Conservation (phyloP, 2,113 vertebrate genomes). For the Oncorhynchus keta region DNA sequence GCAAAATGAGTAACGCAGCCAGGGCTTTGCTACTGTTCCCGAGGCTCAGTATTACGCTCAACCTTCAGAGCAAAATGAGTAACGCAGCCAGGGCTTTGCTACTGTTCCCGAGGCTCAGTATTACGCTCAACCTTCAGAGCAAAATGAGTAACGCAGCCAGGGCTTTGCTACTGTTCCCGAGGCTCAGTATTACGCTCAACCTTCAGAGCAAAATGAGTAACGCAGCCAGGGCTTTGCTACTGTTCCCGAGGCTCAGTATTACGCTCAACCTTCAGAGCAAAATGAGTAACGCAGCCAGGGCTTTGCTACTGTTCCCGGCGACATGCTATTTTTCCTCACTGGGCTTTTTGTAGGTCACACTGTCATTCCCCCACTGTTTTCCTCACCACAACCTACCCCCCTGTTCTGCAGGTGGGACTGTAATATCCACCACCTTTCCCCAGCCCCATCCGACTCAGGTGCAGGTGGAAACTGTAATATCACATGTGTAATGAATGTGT, state of each 20-base stretch:
- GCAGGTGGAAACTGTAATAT: background rate
- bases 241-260: slow-evolving; percentile 19
- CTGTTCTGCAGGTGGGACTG: slow-evolving; percentile 14
- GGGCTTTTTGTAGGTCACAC: slow-evolving; percentile 53
- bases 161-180: slow-evolving; percentile 23
- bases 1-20: slow-evolving; percentile 34
- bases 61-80: slow-evolving; percentile 46
- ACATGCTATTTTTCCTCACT: slow-evolving; percentile 52
- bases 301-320: slow-evolving; percentile 32
- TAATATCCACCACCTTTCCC: background rate
- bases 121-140: slow-evolving; percentile 52
- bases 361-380: slow-evolving; percentile 48
- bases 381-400: slow-evolving; percentile 11
- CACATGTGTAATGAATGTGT: slow-evolving; percentile 47
- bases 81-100: slow-evolving; percentile 31
- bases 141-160: slow-evolving; percentile 32
- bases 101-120: slow-evolving; percentile 9
- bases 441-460: background rate
- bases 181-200: slow-evolving; percentile 39
- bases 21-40: slow-evolving; percentile 24
- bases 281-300: slow-evolving; percentile 32
- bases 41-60: slow-evolving; percentile 35
- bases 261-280: slow-evolving; percentile 49
- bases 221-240: slow-evolving; percentile 23
- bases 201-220: slow-evolving; percentile 48